Evolutionary conservation across 2,797 vertebrate species (phyloP).

Genomic region (Streptopelia turtur): DNA sequence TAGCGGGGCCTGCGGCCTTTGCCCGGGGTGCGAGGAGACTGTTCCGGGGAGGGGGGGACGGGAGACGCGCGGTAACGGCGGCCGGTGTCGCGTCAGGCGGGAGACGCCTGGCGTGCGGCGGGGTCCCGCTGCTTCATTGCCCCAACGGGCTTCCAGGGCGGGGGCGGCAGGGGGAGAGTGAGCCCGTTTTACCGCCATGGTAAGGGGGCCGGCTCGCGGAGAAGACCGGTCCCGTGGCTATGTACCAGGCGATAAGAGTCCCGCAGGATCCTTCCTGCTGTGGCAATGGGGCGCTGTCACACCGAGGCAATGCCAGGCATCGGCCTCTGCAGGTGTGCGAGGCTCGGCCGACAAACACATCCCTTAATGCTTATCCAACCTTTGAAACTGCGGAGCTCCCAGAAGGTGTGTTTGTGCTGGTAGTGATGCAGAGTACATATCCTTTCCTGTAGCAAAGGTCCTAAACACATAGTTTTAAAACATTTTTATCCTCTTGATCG

Average conservation of each 20-base stretch:
- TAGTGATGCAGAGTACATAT: accelerated
- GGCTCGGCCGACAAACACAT: background rate
- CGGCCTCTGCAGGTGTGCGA: background rate
- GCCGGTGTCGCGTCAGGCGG: background rate
- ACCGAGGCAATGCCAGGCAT: background rate
- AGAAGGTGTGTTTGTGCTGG: too few relatives aligned
- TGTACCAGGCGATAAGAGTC: background rate
- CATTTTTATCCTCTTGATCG: accelerated
- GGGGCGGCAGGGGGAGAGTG: background rate
- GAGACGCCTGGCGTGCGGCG: background rate
- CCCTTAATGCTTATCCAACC: accelerated
- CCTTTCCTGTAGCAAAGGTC: background rate
- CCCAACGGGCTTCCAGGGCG: background rate
- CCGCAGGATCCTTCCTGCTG: background rate
- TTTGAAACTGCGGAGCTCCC: background rate
- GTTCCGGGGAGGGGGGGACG: background rate
- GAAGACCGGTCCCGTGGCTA: background rate
- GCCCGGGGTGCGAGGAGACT: background rate
- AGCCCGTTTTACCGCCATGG: too few relatives aligned
- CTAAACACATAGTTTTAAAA: accelerated
- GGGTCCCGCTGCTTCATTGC: too few relatives aligned
- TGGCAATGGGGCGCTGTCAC: background rate
- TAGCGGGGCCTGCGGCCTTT: background rate
- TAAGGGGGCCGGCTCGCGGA: background rate
- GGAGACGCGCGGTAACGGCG: background rate